Percentiles rank a stretch among this genome's conserved stretches.
Evolutionary conservation across 1,140 invertebrate genomes (phyloP).

Genomic region (Tetramorium simillimum): DNA sequence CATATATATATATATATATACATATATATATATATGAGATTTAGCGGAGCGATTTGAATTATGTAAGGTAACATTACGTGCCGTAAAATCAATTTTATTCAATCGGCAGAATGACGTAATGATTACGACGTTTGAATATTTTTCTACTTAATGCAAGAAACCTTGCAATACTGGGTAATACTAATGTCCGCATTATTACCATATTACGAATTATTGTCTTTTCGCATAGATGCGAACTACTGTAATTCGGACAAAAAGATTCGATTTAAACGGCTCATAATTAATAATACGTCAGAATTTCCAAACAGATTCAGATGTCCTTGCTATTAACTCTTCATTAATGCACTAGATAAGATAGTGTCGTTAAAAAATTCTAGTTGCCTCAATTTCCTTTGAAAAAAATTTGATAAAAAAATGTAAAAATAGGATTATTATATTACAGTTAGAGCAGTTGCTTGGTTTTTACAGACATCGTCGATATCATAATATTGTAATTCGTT

Average conservation of each 20-base stretch:
- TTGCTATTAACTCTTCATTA: constrained; percentile 38
- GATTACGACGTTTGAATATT: constrained; percentile 1
- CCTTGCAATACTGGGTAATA: constrained; percentile 65
- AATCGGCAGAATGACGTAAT: not conserved
- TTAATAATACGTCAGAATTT: constrained; percentile 2
- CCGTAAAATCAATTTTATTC: not conserved
- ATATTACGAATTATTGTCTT: constrained; percentile 58
- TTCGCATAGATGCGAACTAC: not conserved
- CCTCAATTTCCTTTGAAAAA: not conserved
- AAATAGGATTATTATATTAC: not conserved
- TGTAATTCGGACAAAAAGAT: not conserved
- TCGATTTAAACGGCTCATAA: not conserved
- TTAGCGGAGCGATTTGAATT: constrained; percentile 8
- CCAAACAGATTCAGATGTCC: not conserved
- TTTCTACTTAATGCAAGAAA: constrained; percentile 6
- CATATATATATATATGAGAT: not conserved
- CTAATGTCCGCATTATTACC: constrained; percentile 50
- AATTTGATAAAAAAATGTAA: not conserved
- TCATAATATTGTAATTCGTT: not conserved
- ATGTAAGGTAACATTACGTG: constrained; percentile 11
- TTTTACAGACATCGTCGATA: not conserved
- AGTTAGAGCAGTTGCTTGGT: not conserved
- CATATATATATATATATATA: no score
- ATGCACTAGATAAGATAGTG: not conserved
- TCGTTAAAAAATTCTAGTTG: not conserved